Percentiles rank a stretch among this genome's conserved stretches.
Evolutionary conservation across 2,888 invertebrate genomes (phyloP).

Genomic region (Noctua janthina): DNA sequence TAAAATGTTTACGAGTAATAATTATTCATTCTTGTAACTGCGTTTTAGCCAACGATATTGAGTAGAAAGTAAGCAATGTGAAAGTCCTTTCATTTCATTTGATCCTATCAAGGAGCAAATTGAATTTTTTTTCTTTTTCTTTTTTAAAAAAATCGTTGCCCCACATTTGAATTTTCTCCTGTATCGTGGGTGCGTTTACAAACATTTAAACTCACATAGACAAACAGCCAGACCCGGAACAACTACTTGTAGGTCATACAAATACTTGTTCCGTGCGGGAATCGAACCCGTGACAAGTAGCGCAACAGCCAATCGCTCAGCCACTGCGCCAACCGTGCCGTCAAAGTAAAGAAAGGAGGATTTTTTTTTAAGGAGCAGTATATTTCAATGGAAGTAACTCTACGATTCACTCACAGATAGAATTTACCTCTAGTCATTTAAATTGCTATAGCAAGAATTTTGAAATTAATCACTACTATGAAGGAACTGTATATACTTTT

Average conservation of each 20-base stretch:
- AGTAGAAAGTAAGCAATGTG: background rate
- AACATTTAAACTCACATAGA: too few relatives aligned
- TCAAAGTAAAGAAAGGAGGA: too few relatives aligned
- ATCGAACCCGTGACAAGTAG: too few relatives aligned
- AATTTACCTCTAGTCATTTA: background rate
- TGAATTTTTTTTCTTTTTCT: background rate
- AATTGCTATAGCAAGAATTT: background rate
- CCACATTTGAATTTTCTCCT: too few relatives aligned
- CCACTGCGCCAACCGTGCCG: too few relatives aligned
- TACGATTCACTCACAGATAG: background rate
- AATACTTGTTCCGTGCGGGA: too few relatives aligned
- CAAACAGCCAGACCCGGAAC: too few relatives aligned
- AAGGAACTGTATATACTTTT: background rate
- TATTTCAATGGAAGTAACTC: background rate
- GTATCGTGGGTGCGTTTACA: too few relatives aligned
- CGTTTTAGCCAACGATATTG: background rate
- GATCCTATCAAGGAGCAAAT: background rate
- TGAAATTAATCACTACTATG: background rate
- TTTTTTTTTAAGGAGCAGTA: too few relatives aligned
- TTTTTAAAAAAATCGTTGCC: too few relatives aligned
- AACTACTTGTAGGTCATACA: too few relatives aligned
- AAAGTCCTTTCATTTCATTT: conserved; percentile 3
- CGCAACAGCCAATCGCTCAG: too few relatives aligned
- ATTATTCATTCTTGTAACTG: background rate
- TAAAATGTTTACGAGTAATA: background rate